Base-by-base conservation (phyloP, 2,888 invertebrate species). In the Disparrhopalites patrizii region DNA sequence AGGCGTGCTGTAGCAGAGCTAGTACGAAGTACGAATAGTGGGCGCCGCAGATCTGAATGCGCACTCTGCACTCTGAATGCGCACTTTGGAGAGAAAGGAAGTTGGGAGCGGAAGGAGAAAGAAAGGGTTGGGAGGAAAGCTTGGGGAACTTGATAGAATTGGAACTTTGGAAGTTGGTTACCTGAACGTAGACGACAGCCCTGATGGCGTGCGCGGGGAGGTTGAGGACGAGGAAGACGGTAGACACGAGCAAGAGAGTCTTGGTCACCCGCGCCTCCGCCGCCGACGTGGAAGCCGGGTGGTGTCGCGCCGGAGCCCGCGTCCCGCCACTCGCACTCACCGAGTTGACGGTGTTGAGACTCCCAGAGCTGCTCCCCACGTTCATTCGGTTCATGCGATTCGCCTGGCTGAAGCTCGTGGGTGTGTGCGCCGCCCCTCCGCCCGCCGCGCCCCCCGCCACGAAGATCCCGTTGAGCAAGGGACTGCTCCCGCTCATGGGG, bases 201-300 rank as follows among this genome's bases (percentile, higher is more conserved):
- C 91, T 81, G 80, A 90, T 82, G 58, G 86, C 82, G 79, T 89
- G 90, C 31, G 87, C 87, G 0, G 91, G 91, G 65, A 90, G 78
- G 79, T 91, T 91, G 60, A 92, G 83, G 51, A 86, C 81, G 10
- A 92, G 84, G 78, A 89, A 92, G 0, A 88, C 88, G 0, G 87
- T 85, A 1, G 91, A 91, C 0, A 92, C 90, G 61, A 90, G 82
- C 28, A 93, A 83, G 65, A 93, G 81, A 89, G 91, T 91, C 77
- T 88, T 86, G 38, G 91, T 92, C 69, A 91, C 77, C 64, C 77
- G 77, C 7, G 69, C 67, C 65, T 74, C 74, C 8, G 70, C 60
- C 5, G 70, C 65, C 5, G 65, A 64, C 10, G 68, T 47, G 3
- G 66, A n/a, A 31, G 63, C 43, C 8, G 38, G n/a, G 43, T 65